phyloP scores from a whole-genome alignment of 2,888 invertebrate genomes.

The Bibio marci region DNA sequence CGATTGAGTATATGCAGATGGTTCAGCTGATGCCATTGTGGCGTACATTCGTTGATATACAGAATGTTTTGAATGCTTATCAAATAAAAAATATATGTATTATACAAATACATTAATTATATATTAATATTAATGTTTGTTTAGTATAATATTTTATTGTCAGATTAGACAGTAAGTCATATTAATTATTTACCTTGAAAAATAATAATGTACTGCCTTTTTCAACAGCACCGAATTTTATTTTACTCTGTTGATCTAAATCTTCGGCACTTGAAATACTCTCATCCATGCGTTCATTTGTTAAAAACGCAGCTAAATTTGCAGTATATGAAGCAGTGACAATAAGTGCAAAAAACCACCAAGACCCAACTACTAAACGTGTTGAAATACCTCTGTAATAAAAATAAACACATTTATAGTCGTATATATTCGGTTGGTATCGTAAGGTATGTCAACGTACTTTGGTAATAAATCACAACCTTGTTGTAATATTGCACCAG shows the following conservation, averaged over 20 bases:
- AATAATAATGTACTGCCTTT: slow-evolving; percentile 84
- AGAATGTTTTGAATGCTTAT: slow-evolving; percentile 68
- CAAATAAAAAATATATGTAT: slow-evolving; percentile 18
- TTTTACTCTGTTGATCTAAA: slow-evolving; percentile 81
- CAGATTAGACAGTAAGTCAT: no score
- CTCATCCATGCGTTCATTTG: slow-evolving; percentile 72
- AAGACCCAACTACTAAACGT: slow-evolving; percentile 71
- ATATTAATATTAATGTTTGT: slow-evolving; percentile 22
- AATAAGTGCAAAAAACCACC: slow-evolving; percentile 89
- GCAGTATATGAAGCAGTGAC: slow-evolving; percentile 89
- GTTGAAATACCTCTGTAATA: slow-evolving; percentile 64
- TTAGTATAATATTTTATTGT: no score
- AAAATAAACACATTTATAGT: no score
- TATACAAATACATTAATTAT: not conserved
- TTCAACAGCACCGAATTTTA: slow-evolving; percentile 84
- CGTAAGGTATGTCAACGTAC: no score
- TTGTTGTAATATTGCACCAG: slow-evolving; percentile 83
- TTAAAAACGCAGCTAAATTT: slow-evolving; percentile 84
- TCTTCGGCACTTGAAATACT: slow-evolving; percentile 86
- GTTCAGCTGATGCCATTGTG: slow-evolving; percentile 70
- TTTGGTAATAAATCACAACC: slow-evolving; percentile 85
- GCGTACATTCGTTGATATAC: slow-evolving; percentile 87
- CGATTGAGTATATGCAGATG: slow-evolving; percentile 63
- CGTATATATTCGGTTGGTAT: no score
- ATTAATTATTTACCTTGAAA: slow-evolving; percentile 62